Percentiles rank a stretch among this genome's conserved stretches.
These are phyloP conservation scores for Lacerta bilineata DNA, from an alignment of 2,797 vertebrate genomes.

Conservation along the genomic window DNA sequence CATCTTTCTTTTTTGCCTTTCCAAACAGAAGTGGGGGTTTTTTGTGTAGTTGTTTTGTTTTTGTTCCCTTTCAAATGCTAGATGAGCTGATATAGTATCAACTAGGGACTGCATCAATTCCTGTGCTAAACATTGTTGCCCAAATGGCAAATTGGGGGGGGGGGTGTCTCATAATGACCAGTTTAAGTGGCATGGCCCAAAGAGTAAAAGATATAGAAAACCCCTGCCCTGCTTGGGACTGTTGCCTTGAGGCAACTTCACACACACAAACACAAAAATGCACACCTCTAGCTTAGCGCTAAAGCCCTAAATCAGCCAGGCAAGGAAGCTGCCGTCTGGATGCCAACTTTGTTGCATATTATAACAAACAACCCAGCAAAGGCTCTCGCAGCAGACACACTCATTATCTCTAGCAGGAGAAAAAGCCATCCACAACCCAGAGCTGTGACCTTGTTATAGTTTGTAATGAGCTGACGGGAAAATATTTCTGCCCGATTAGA, in stretches of 20 bases:
- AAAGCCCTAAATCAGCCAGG: not conserved
- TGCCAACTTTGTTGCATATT: not conserved
- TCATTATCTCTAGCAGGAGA: constrained; percentile 50
- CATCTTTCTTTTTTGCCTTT: too few relatives aligned
- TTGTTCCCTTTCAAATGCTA: not conserved
- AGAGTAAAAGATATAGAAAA: not conserved
- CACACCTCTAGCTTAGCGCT: not conserved
- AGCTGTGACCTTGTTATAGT: constrained; percentile 68
- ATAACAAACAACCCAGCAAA: constrained; percentile 68
- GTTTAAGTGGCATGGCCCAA: not conserved
- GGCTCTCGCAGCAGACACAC: constrained; percentile 42
- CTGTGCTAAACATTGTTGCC: not conserved
- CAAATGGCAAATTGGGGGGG: not conserved
- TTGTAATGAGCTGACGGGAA: constrained; percentile 71
- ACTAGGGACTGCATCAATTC: not conserved
- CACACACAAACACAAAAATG: too few relatives aligned
- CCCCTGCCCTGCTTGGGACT: not conserved
- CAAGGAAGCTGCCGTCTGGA: not conserved
- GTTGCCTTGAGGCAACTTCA: not conserved
- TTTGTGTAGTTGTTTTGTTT: too few relatives aligned
- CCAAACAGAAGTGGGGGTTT: too few relatives aligned
- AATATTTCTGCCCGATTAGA: constrained; percentile 76
- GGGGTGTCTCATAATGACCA: not conserved
- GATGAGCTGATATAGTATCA: not conserved
- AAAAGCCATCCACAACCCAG: constrained; percentile 61